phyloP scores from a whole-genome alignment of 2,797 vertebrate genomes.

The Gorsachius magnificus region DNA sequence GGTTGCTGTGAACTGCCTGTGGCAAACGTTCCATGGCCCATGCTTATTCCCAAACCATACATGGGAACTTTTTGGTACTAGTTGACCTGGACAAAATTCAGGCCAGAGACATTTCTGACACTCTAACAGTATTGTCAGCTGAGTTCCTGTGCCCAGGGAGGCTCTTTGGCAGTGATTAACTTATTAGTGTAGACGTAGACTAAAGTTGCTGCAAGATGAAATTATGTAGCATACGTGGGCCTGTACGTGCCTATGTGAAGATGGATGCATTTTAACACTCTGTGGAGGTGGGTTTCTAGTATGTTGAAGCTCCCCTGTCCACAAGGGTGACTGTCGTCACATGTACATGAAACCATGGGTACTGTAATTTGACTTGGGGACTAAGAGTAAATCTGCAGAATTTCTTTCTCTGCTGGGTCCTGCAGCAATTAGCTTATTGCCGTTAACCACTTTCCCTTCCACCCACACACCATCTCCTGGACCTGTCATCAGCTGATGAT shows the following conservation, averaged over 20 bases:
- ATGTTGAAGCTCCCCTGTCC: neutral
- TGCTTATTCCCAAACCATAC: neutral
- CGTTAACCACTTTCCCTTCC: neutral
- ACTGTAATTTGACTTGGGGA: neutral
- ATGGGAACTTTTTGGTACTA: neutral
- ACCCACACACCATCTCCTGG: neutral
- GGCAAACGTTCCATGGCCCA: neutral
- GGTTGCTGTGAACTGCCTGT: neutral
- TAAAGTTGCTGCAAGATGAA: neutral
- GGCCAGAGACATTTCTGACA: neutral
- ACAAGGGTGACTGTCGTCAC: neutral
- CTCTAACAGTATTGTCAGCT: neutral
- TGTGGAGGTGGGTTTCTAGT: neutral
- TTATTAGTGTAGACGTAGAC: neutral
- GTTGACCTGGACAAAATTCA: neutral
- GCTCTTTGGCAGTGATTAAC: neutral
- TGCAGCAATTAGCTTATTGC: neutral
- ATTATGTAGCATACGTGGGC: neutral
- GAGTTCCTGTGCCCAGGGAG: neutral
- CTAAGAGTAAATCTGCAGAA: neutral
- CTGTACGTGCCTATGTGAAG: rapidly evolving
- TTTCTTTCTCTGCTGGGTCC: neutral
- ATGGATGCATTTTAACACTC: neutral
- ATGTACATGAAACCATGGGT: neutral
- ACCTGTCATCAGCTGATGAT: neutral